These are phyloP conservation scores for rabbit (Oryctolagus cuniculus) DNA, from an alignment of 2,113 vertebrate species.

Conservation along the genomic window DNA sequence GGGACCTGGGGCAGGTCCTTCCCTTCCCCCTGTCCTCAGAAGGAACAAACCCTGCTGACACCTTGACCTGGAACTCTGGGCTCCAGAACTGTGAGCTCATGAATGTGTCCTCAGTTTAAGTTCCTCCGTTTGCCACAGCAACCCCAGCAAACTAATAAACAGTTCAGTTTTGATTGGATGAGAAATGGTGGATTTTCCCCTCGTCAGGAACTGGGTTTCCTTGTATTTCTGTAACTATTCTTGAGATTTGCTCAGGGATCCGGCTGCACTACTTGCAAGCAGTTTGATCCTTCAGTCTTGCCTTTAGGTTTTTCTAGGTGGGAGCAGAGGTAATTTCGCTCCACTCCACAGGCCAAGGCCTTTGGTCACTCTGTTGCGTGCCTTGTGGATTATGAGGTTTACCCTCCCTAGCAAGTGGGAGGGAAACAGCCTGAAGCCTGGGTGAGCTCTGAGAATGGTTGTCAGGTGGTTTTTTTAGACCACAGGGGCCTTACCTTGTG, in stretches of 20 bases:
- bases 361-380: background rate
- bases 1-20: background rate
- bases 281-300: background rate
- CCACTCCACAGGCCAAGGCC: background rate
- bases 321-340: background rate
- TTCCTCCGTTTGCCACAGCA: background rate
- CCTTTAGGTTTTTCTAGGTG: background rate
- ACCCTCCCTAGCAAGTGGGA: background rate
- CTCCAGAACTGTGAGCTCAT: background rate
- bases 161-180: background rate
- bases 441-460: background rate
- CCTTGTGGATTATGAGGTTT: background rate
- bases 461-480: background rate
- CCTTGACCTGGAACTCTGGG: background rate
- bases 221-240: slow-evolving; percentile 10
- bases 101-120: background rate
- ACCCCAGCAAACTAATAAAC: no score
- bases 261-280: background rate
- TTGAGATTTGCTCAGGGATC: background rate
- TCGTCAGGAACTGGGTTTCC: background rate
- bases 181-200: slow-evolving; percentile 7
- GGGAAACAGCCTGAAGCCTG: background rate
- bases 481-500: background rate
- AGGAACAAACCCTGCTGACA: background rate
- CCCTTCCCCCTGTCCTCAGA: background rate